These are phyloP conservation scores for Chouioia cunea DNA, from an alignment of 2,888 invertebrate species.

Conservation along the genomic window DNA sequence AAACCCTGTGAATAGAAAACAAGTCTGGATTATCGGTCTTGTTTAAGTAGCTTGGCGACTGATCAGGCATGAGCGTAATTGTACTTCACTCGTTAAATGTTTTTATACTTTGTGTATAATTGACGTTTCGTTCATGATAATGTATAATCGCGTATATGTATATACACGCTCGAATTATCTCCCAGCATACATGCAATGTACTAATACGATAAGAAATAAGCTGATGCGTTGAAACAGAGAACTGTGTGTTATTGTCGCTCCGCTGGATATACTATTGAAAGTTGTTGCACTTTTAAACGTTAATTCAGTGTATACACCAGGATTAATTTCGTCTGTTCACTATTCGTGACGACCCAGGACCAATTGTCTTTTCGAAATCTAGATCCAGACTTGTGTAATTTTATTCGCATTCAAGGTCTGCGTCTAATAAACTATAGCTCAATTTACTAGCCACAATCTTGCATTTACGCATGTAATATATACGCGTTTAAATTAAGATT, in stretches of 20 bases:
- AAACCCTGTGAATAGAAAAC: neutral
- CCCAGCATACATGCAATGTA: neutral
- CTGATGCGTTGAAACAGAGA: neutral
- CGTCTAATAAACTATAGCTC: conserved; percentile 16
- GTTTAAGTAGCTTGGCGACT: neutral
- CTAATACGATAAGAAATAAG: conserved; percentile 20
- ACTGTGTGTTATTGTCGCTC: neutral
- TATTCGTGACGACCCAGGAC: too few species aligned
- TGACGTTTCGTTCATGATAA: conserved; percentile 30
- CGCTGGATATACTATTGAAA: conserved; percentile 22
- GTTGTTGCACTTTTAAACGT: conserved; percentile 3
- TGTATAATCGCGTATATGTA: conserved; percentile 12
- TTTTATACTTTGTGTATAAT: conserved; percentile 31
- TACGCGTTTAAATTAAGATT: conserved; percentile 30
- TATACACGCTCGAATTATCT: conserved; percentile 14
- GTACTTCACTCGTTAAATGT: conserved; percentile 15
- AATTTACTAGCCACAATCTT: conserved; percentile 11
- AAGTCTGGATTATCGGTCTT: conserved; percentile 8
- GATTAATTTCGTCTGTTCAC: conserved; percentile 3
- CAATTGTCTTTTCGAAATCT: too few species aligned
- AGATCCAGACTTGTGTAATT: conserved; percentile 13
- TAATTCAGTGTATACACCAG: neutral
- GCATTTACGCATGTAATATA: conserved; percentile 15
- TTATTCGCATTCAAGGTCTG: conserved; percentile 33
- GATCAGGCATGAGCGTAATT: conserved; percentile 39